A percentile compares a stretch with the other conserved stretches of the same genome.
Conservation (phyloP, 2,888 invertebrate genomes). For the Ctena decussata region DNA sequence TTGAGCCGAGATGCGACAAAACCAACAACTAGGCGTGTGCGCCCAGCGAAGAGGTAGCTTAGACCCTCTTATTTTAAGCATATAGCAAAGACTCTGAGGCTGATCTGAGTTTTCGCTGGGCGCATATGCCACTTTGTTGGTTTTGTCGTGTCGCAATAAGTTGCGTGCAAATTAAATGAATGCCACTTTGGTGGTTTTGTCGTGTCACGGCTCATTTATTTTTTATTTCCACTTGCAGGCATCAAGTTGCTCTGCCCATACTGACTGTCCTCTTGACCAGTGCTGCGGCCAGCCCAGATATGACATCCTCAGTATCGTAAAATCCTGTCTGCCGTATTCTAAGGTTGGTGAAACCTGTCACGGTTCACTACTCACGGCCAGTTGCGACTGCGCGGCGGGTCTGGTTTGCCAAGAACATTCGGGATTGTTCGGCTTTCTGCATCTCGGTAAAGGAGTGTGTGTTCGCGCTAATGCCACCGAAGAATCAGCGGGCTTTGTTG, state of each 20-base stretch:
- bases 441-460: neutral
- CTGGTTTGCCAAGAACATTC: neutral
- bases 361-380: neutral
- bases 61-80: too few relatives aligned
- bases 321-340: neutral
- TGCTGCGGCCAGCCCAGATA: neutral
- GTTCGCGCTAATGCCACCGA: neutral
- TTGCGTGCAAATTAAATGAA: too few relatives aligned
- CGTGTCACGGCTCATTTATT: too few relatives aligned
- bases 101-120: too few relatives aligned
- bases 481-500: neutral
- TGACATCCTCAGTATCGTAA: neutral
- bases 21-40: too few relatives aligned
- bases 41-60: too few relatives aligned
- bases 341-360: neutral
- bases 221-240: neutral
- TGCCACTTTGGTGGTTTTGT: too few relatives aligned
- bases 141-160: too few relatives aligned
- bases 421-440: neutral
- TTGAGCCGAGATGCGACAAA: too few relatives aligned
- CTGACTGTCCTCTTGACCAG: constrained; percentile 13
- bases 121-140: too few relatives aligned
- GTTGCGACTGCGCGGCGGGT: neutral
- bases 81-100: too few relatives aligned
- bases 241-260: neutral